phyloP scores from a whole-genome alignment of 2,797 vertebrate species.

The Babyrousa celebensis region DNA sequence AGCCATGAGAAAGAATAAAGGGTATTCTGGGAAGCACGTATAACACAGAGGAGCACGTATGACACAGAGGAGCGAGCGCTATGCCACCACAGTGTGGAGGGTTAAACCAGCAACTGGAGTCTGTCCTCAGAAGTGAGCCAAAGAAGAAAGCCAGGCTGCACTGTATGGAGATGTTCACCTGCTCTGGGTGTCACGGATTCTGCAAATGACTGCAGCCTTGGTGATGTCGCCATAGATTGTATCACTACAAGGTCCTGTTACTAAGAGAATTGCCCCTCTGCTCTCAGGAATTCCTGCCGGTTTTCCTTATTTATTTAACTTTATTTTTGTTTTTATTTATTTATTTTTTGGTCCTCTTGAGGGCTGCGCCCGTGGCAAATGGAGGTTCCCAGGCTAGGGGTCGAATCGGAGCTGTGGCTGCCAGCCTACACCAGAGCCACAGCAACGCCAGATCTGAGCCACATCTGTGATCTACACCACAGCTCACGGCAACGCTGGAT shows the following conservation, averaged over 20 bases:
- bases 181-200: not conserved
- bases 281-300: not conserved
- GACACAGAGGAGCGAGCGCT: not conserved
- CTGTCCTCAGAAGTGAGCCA: not conserved
- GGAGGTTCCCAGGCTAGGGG: too few species aligned
- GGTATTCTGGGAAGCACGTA: not conserved
- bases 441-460: too few species aligned
- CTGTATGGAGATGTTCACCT: not conserved
- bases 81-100: not conserved
- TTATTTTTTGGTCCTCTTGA: too few species aligned
- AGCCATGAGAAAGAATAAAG: not conserved
- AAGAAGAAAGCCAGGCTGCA: not conserved
- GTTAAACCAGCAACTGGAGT: not conserved
- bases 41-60: not conserved
- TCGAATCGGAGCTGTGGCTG: too few species aligned
- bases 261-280: not conserved
- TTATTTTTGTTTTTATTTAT: too few species aligned
- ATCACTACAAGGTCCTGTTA: not conserved
- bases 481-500: too few species aligned
- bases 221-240: not conserved
- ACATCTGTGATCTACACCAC: too few species aligned
- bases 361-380: too few species aligned
- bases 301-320: slow-evolving; percentile 1
- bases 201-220: not conserved
- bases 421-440: too few species aligned